phyloP scores from a whole-genome alignment of 2,797 vertebrate species.

The Luscinia luscinia region DNA sequence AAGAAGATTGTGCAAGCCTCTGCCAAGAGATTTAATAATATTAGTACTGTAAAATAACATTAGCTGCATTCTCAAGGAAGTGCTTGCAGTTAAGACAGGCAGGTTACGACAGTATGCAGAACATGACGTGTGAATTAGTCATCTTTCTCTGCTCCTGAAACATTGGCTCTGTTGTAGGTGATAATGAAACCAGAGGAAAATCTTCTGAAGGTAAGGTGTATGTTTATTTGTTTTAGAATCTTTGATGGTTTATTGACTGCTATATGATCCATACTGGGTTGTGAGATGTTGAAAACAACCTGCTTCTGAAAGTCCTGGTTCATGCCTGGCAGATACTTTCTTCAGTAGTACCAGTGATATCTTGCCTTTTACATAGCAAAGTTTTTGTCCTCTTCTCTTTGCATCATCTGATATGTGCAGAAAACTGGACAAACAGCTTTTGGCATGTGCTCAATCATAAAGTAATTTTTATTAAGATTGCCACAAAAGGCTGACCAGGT shows the following conservation, averaged over 20 bases:
- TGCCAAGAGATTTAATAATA: conserved; percentile 69
- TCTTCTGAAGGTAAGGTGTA: background rate
- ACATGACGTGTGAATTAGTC: background rate
- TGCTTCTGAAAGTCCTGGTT: conserved; percentile 44
- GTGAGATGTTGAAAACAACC: conserved; percentile 3
- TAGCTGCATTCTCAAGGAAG: conserved; percentile 9
- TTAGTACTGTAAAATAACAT: conserved; percentile 64
- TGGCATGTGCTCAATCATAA: background rate
- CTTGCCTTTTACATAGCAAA: background rate
- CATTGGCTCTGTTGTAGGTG: background rate
- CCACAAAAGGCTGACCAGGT: background rate
- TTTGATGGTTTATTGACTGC: conserved; percentile 34
- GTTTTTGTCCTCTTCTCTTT: background rate
- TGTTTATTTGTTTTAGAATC: conserved; percentile 41
- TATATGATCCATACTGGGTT: background rate
- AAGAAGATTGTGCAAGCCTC: conserved; percentile 38
- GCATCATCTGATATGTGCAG: background rate
- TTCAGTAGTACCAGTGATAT: background rate
- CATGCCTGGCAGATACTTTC: background rate
- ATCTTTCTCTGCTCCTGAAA: background rate
- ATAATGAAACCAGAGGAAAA: conserved; percentile 25
- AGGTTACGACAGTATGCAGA: conserved; percentile 49
- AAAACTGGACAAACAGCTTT: background rate
- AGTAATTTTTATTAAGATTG: background rate
- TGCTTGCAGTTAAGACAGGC: conserved; percentile 1